Base-by-base conservation (phyloP, 2,888 invertebrate species). In the Cerceris ruficornis region DNA sequence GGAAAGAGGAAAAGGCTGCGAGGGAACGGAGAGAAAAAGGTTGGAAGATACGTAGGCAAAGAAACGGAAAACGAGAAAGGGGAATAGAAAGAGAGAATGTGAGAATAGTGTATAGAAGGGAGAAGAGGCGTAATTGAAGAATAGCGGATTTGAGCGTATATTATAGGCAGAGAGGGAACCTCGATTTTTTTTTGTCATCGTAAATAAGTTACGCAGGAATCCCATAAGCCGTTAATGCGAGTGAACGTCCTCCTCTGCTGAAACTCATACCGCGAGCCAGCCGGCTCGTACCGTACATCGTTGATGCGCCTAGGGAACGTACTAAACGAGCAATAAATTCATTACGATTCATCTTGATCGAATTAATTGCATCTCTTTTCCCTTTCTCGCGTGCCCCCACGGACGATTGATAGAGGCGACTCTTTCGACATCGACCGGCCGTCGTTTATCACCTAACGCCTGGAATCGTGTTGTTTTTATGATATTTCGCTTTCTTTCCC, bases 191-290 rank as follows among this genome's bases (percentile, higher is more conserved):
- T 85, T 85, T 82, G 73, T 82, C 83, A 80, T 83, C 83, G 83
- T 82, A 85, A 85, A 85, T 85, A 83, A 85, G 83, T 85, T 85
- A 83, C 85, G 86, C 82, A 80, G 81, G 86, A 83, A 87, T 88
- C 83, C 76, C 78, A 80, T 84, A 80, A 82, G 80, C 82, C 81
- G 76, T 82, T 77, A 85, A 83, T 84, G 80, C 80, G 81, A 85
- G 85, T 82, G 84, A 84, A 82, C 85, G 85, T 84, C 77, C 80
- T 77, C 78, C 78, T 28, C 28, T 72, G 76, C 80, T 78, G 83
- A 79, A 81, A 73, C 81, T 68, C 75, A 71, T 77, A 61, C 73
- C 49, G 28, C 64, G 41, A 42, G 14, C 39, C 58, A 41, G 13
- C 43, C 57, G 11, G 8, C 43, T 28, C 28, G 57, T 14, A n/a